Percentiles rank a stretch among this genome's conserved stretches.
Conservation (phyloP, 2,888 invertebrate species). For the Arctia plantaginis region DNA sequence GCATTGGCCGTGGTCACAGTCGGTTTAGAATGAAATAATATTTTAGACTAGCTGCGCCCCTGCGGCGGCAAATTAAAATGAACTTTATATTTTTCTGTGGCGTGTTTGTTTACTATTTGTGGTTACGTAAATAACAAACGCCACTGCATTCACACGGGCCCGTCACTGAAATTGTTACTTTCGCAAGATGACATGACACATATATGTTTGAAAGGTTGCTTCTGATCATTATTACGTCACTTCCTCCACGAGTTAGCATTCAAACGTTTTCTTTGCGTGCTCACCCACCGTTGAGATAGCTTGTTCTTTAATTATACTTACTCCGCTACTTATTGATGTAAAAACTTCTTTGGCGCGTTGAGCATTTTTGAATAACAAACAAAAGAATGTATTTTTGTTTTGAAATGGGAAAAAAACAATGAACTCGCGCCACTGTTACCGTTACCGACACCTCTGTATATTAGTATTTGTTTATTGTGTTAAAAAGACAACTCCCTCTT, state of each 20-base stretch:
- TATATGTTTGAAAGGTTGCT: not conserved
- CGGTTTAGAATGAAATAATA: no score
- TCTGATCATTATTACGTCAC: not conserved
- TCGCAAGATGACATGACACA: conserved; percentile 1
- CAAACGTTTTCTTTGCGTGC: not conserved
- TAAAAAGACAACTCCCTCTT: no score
- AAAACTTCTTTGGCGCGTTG: no score
- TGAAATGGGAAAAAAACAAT: no score
- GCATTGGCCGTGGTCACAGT: no score
- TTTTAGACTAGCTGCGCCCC: no score
- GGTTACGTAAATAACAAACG: conserved; percentile 6
- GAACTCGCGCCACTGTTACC: no score
- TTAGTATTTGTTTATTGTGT: no score
- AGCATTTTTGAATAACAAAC: no score
- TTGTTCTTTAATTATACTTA: not conserved
- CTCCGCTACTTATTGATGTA: no score
- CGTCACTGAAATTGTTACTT: conserved; percentile 2
- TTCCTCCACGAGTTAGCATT: not conserved
- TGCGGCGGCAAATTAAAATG: not conserved
- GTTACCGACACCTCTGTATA: no score
- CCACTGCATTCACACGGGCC: not conserved
- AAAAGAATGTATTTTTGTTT: no score
- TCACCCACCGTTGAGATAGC: not conserved
- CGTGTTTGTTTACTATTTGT: conserved; percentile 5
- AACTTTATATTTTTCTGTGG: not conserved